Evolutionary conservation across 2,888 invertebrate species (phyloP).

Genomic region (Ophion ellenae): DNA sequence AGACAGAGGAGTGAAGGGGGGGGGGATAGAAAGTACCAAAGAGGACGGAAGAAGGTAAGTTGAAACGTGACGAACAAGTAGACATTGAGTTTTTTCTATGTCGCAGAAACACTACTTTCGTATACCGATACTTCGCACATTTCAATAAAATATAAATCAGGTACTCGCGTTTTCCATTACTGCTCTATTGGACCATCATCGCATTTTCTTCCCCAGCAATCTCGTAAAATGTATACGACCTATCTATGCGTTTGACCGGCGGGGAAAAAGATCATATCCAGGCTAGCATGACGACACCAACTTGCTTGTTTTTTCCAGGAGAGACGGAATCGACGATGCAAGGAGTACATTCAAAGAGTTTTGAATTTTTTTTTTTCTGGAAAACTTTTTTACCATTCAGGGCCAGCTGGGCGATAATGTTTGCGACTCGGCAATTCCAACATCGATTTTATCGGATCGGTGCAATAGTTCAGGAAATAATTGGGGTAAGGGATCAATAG

Average conservation of each 20-base stretch:
- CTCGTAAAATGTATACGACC: constrained; percentile 33
- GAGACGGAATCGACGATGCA: not conserved
- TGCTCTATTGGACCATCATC: constrained; percentile 18
- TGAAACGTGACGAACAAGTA: constrained; percentile 35
- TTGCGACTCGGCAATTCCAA: too few species aligned
- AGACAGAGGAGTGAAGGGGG: not conserved
- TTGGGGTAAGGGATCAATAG: too few species aligned
- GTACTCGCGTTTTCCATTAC: constrained; percentile 47
- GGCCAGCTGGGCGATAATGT: too few species aligned
- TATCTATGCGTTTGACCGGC: constrained; percentile 1
- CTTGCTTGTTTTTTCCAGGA: not conserved
- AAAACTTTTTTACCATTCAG: too few species aligned
- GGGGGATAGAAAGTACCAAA: not conserved
- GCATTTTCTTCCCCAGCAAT: constrained; percentile 23
- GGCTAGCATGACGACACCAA: not conserved
- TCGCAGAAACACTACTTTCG: constrained; percentile 8
- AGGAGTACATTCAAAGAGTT: not conserved
- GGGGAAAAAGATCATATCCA: not conserved
- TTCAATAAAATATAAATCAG: constrained; percentile 59
- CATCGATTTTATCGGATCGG: too few species aligned
- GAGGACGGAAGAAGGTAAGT: not conserved
- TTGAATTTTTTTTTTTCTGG: not conserved
- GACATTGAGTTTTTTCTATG: constrained; percentile 24
- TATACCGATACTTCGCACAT: not conserved
- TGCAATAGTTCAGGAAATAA: too few species aligned